These are phyloP conservation scores for Ectropis grisescens DNA, from an alignment of 1,140 invertebrate species.

Conservation along the genomic window DNA sequence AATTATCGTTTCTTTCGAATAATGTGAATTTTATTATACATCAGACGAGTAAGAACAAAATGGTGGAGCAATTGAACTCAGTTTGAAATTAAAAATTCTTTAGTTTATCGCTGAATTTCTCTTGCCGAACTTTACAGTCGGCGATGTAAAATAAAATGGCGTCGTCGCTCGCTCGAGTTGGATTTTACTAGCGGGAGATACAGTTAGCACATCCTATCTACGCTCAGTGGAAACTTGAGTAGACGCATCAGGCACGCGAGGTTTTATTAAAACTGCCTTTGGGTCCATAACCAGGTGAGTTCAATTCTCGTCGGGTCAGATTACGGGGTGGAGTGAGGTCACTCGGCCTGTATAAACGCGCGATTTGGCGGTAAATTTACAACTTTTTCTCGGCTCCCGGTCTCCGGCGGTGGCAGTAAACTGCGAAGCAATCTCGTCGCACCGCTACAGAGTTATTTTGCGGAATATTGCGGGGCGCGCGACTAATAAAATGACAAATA, in stretches of 20 bases:
- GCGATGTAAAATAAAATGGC: no score
- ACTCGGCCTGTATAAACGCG: constrained; percentile 52
- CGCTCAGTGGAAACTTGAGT: no score
- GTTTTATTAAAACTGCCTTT: constrained; percentile 15
- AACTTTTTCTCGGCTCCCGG: constrained; percentile 51
- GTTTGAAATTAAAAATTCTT: no score
- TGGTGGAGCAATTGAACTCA: no score
- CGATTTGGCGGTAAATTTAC: constrained; percentile 62
- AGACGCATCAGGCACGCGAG: not conserved
- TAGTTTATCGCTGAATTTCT: no score
- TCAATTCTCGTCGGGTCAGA: constrained; percentile 31
- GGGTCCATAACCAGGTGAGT: constrained; percentile 24
- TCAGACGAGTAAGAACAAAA: no score
- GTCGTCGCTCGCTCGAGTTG: no score
- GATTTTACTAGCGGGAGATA: no score
- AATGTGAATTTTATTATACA: no score
- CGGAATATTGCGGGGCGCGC: constrained; percentile 58
- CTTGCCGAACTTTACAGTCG: no score
- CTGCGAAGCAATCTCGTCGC: constrained; percentile 58
- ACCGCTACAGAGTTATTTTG: constrained; percentile 53
- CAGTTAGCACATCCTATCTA: no score
- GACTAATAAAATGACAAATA: constrained; percentile 68
- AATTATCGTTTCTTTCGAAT: no score
- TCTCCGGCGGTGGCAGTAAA: constrained; percentile 52
- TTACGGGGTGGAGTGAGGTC: constrained; percentile 45